Evolutionary conservation across 2,113 vertebrate genomes (phyloP), one percentile per base, ranked within the genome.

Genomic region (Myodes glareolus): DNA sequence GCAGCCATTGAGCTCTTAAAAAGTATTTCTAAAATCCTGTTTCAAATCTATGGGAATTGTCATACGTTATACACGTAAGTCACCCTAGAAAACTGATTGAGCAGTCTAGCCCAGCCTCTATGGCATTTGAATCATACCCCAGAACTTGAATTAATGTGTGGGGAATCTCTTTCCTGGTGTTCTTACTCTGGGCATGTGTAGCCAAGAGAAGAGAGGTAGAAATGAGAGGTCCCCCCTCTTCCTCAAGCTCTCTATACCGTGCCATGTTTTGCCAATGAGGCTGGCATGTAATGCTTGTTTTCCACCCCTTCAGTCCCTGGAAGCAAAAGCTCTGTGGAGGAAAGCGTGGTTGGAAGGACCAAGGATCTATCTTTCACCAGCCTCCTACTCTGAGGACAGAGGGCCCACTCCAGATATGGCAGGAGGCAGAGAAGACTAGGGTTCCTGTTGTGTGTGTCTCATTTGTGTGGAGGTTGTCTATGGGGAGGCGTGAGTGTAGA

Each of bases 51-150:
- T 85, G 55, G 55, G 80, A 93, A 94, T 73, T 90, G 25, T 72
- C 58, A n/a, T 67, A 80, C 78, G 33, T 55, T 45, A 90, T 12
- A 45, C 39, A 45, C 2, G 42, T 7, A 9, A 73, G 55, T 87
- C 65, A 67, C 36, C 91, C 7, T 85, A 94, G 75, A 92, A 95
- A 88, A 85, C 42, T 42, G 70, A 36, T 50, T 88, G 55, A 88
- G 36, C 45, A 85, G 36, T 80, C 77, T 31, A 88, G 50, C 47
- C 47, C 21, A 88, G 33, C 36, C 12, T 58, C 29, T 29, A 6
- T 47, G 19, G 27, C 29, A 25, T 85, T 36, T 94, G 73, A 91
- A 39, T 86, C 81, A 42, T 0, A 7, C 17, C 29, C 5, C 7
- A 4, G 58, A 58, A 19, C 1, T 31, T 7, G 23, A 1, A 39